Evolutionary conservation across 2,113 vertebrate species (phyloP), one percentile per base, ranked within the genome.

Genomic region (Cichladusa arquata): DNA sequence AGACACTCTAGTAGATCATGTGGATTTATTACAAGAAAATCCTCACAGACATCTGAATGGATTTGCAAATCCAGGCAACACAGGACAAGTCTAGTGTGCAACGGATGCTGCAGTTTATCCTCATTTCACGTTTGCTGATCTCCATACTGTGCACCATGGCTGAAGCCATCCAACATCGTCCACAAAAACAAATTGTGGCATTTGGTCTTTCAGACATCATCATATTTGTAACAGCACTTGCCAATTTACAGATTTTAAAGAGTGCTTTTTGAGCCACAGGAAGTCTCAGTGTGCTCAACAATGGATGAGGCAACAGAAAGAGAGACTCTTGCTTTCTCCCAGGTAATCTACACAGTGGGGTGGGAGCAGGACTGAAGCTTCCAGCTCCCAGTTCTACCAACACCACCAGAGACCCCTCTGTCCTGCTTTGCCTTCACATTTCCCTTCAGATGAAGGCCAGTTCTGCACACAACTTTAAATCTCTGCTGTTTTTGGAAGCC

Each of bases 1-100:
- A 66, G 54, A 80, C 7, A 29, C 70, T 89, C 73, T 54, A 79
- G 66, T 31, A 57, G 24, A 70, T 8, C 47, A 14, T 14, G 13
- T 60, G 86, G 71, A 88, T 93, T 94, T 96, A 82, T 78, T 67
- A 64, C 60, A 51, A 81, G 56, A 81, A 80, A 80, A 70, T 65
- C 64, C 64, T 90, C 60, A 44, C 14, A 44, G 56, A 26, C 67
- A 62, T 71, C 79, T 19, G 38, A 86, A 88, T 33, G 24, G 64
- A 64, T 83, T 78, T 94, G 56, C 31, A 80, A 93, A 62, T 70
- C 34, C 45, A 82, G 66, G 64, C 57, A 92, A 38, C 74, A 77
- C 33, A 61, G 22, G 71, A 33, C 44, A 92, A 74, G 82, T 36
- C 40, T 61, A 51, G 42, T 2, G 0, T 74, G 65, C 57, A 57